Base-by-base conservation (phyloP, 2,797 vertebrate genomes). In the Anguilla obscura region DNA sequence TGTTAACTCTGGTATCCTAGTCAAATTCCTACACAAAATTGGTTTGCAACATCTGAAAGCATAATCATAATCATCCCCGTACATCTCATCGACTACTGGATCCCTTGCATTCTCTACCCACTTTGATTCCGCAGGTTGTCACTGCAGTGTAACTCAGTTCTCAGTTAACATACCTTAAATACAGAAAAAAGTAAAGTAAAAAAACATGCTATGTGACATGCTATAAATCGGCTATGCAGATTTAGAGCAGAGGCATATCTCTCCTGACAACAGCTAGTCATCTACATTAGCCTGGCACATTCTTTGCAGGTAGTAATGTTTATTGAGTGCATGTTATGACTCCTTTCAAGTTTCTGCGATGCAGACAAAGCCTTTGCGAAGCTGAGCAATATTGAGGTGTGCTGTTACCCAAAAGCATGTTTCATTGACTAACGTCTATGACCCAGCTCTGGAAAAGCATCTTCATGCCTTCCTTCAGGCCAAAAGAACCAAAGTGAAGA, bases 131-230 rank as follows among this genome's bases (percentile, higher is more conserved):
- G 2, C 18, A 27, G 56, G 63, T 69, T 69, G 60, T 69, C 63
- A n/a, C 63, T 69, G 63, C 24, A 69, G 0, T 69, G 63, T 6
- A 69, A n/a, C 63, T 69, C 24, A 69, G 63, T 69, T 69, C 24
- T 69, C 63, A 27, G 63, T n/a, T 69, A n/a, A n/a, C 63, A 69
- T 27, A 69, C 63, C 63, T n/a, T n/a, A n/a, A 66, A 66, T n/a
- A 66, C n/a, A 12, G 24, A 52, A 9, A 27, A 66, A 66, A 66
- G 1, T 9, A 66, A n/a, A 12, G 16, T 1, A 63, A 63, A 63
- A 18, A 63, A 5, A 63, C 58, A 63, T 63, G 58, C 0, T 0
- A 63, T 21, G 18, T 4, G 58, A 63, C n/a, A n/a, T n/a, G n/a
- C n/a, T n/a, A n/a, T n/a, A n/a, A n/a, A n/a, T n/a, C n/a, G n/a